phyloP scores from a whole-genome alignment of 2,113 vertebrate genomes.

The Bostrychus sinensis region DNA sequence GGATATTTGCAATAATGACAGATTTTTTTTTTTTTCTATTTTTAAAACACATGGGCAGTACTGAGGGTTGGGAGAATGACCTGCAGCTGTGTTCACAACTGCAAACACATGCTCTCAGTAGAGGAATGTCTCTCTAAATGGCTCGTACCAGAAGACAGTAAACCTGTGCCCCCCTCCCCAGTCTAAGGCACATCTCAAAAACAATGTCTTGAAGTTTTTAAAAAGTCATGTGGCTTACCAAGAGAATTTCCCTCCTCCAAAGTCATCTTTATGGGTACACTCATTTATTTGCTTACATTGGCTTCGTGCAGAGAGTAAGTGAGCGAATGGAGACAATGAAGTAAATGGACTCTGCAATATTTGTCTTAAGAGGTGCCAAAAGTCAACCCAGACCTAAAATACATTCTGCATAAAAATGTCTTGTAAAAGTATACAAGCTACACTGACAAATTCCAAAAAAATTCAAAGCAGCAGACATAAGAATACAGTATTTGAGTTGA shows the following conservation, averaged over 20 bases:
- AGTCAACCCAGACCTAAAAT: slow-evolving; percentile 23
- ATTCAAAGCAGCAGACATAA: slow-evolving; percentile 20
- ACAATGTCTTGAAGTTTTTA: slow-evolving; percentile 35
- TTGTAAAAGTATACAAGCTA: slow-evolving; percentile 39
- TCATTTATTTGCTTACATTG: slow-evolving; percentile 54
- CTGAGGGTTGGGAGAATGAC: slow-evolving; percentile 22
- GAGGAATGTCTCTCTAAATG: slow-evolving; percentile 50
- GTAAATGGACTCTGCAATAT: slow-evolving; percentile 25
- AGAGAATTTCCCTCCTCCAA: slow-evolving; percentile 30
- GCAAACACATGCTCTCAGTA: slow-evolving; percentile 52
- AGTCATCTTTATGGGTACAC: slow-evolving; percentile 33
- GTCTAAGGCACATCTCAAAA: slow-evolving; percentile 23
- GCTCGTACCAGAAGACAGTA: slow-evolving; percentile 33
- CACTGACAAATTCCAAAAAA: slow-evolving; percentile 13
- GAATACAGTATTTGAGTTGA: slow-evolving; percentile 11
- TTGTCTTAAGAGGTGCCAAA: slow-evolving; percentile 35
- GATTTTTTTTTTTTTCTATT: slow-evolving; percentile 9
- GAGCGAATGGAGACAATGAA: slow-evolving; percentile 35
- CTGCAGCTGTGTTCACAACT: slow-evolving; percentile 37
- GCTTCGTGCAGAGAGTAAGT: slow-evolving; percentile 18
- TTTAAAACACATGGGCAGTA: slow-evolving; percentile 36
- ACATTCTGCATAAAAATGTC: slow-evolving; percentile 31
- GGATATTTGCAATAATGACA: background rate
- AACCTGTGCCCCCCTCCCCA: slow-evolving; percentile 15
- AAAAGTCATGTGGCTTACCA: slow-evolving; percentile 31